These are phyloP conservation scores for Cephus rjabovi DNA, from an alignment of 2,888 invertebrate genomes.

Conservation along the genomic window DNA sequence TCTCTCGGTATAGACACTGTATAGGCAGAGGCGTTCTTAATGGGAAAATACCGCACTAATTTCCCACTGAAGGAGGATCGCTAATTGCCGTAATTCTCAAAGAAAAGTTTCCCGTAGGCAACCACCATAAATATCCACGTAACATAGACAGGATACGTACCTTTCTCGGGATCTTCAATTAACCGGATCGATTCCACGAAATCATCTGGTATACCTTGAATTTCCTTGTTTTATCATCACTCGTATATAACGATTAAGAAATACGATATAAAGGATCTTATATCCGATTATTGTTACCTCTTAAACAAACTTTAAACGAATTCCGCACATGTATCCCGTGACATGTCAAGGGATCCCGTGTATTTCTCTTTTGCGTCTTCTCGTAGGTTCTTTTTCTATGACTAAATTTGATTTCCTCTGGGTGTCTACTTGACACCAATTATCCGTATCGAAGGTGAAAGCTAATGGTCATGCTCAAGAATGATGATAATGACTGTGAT, in stretches of 20 bases:
- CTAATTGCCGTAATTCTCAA: neutral
- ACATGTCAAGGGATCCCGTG: neutral
- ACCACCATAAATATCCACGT: neutral
- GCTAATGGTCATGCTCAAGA: neutral
- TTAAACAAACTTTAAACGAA: neutral
- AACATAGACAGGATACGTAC: neutral
- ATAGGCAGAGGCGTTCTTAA: neutral
- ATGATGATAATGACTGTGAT: neutral
- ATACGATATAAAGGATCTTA: neutral
- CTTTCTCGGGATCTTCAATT: conserved; percentile 2
- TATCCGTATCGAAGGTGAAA: neutral
- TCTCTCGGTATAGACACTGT: neutral
- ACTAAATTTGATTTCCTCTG: neutral
- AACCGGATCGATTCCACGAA: neutral
- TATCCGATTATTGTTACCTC: neutral
- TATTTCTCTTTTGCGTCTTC: neutral
- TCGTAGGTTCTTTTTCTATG: neutral
- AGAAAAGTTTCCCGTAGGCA: neutral
- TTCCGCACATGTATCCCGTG: neutral
- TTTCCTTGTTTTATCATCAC: neutral
- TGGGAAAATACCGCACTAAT: neutral
- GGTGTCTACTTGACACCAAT: neutral
- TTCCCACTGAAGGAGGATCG: neutral
- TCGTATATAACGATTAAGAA: neutral
- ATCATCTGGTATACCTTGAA: neutral